A percentile compares a stretch with the other conserved stretches of the same genome.
Conservation (phyloP, 2,888 invertebrate genomes). For the Hyppa rectilinea region DNA sequence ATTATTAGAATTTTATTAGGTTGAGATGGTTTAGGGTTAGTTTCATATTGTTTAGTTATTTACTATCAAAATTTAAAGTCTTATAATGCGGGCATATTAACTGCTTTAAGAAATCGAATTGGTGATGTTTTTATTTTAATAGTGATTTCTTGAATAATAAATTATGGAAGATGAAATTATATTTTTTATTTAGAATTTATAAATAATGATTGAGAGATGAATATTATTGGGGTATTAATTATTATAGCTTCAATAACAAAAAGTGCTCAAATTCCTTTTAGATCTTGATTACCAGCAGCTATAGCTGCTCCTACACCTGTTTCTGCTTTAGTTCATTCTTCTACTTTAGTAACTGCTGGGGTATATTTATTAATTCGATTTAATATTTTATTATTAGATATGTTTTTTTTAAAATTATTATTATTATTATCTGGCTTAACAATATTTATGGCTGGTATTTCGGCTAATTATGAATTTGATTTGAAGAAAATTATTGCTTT, state of each 20-base stretch:
- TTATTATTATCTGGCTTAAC: slow-evolving; percentile 90
- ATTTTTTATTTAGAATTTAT: slow-evolving; percentile 89
- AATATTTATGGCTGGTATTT: slow-evolving; percentile 91
- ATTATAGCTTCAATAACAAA: slow-evolving; percentile 93
- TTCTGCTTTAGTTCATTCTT: slow-evolving; percentile 94
- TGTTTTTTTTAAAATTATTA: slow-evolving; percentile 85
- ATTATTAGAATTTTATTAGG: slow-evolving; percentile 93
- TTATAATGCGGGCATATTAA: slow-evolving; percentile 93
- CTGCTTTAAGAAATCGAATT: slow-evolving; percentile 93
- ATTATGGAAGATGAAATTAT: slow-evolving; percentile 90
- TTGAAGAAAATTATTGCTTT: slow-evolving; percentile 95
- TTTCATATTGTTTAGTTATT: slow-evolving; percentile 94
- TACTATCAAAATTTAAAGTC: slow-evolving; percentile 93
- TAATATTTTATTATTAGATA: slow-evolving; percentile 86
- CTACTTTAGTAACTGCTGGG: slow-evolving; percentile 94
- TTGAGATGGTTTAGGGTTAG: slow-evolving; percentile 93
- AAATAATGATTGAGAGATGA: slow-evolving; percentile 82
- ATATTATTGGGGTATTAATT: slow-evolving; percentile 83
- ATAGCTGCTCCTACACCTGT: slow-evolving; percentile 95
- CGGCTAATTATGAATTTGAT: slow-evolving; percentile 92
- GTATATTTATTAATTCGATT: slow-evolving; percentile 94
- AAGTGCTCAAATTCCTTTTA: slow-evolving; percentile 96
- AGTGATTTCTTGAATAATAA: slow-evolving; percentile 90
- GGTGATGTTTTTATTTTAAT: slow-evolving; percentile 93
- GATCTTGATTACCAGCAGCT: slow-evolving; percentile 93